Percentiles rank a stretch among this genome's conserved stretches.
phyloP scores from a whole-genome alignment of 2,888 invertebrate species.

The Epinotia nisella region DNA sequence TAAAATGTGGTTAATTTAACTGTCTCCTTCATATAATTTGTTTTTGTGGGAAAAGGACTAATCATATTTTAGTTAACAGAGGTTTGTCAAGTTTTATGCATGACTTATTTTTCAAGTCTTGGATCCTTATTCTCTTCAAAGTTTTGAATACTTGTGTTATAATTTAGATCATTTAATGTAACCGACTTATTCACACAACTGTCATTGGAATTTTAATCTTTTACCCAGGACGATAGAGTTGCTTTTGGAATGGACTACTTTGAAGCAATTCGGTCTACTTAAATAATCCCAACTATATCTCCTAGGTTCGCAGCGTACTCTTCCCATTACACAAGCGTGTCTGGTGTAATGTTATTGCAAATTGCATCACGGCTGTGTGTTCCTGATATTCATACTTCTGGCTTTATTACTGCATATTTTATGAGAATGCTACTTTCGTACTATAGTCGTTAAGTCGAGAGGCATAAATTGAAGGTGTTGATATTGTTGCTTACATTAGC shows the following conservation, averaged over 20 bases:
- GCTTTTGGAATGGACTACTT: too few relatives aligned
- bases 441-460: slow-evolving; percentile 32
- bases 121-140: neutral
- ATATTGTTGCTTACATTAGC: slow-evolving; percentile 24
- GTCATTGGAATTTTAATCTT: too few relatives aligned
- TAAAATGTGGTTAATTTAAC: too few relatives aligned
- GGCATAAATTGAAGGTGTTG: slow-evolving; percentile 33
- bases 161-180: too few relatives aligned
- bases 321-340: slow-evolving; percentile 41
- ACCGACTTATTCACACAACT: too few relatives aligned
- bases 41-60: too few relatives aligned
- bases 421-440: slow-evolving; percentile 42
- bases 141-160: neutral
- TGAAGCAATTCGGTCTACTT: too few relatives aligned
- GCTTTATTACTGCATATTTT: slow-evolving; percentile 51
- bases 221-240: too few relatives aligned
- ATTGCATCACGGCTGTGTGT: slow-evolving; percentile 66
- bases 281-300: neutral
- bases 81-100: too few relatives aligned
- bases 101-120: neutral
- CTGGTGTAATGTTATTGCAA: slow-evolving; percentile 71
- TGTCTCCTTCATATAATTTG: too few relatives aligned
- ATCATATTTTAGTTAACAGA: too few relatives aligned
- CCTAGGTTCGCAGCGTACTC: slow-evolving; percentile 29
- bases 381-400: slow-evolving; percentile 62